Base-by-base conservation (phyloP, 2,888 invertebrate species). In the Mimachlamys varia region DNA sequence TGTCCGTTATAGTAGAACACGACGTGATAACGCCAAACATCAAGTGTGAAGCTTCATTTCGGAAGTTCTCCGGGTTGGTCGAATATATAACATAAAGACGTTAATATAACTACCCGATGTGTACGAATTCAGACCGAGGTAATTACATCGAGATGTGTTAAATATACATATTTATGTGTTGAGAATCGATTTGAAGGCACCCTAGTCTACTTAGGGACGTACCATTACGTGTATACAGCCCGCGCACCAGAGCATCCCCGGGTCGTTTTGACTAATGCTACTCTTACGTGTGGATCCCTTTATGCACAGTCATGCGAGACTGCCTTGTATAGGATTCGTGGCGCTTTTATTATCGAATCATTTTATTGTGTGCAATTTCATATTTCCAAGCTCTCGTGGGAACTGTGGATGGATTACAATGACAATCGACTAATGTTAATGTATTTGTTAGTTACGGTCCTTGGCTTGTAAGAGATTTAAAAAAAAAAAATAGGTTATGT, bases 291-390 rank as follows among this genome's bases (percentile, higher is more conserved):
- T 76, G 76, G 76, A 76, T 76, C 33, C 19, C 27, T 27, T 27
- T 76, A 76, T 76, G 76, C 33, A 76, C 76, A 76, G 76, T 76
- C 76, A 76, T 76, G 76, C 33, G 76, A 76, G 33, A 76, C 76
- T 33, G 12, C 76, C 7, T 33, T 76, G 27, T 76, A 76, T 33
- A 76, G 27, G 76, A 76, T 76, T 27, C 76, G 33, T 12, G 33
- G 76, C 17, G 76, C 17, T 33, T 76, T 33, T 76, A 33, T 76
- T 76, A 76, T 62, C 7, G 62, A 62, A 76, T 76, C 10, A 76
- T 76, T 76, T 33, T 76, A 76, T 76, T 76, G 44, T 44, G 44
- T 44, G 44, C 44, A 44, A 44, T 44, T 44, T 44, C 44, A 76
- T 76, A 76, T 22, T 76, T 53, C 4, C 27, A 33, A 33, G 76